phyloP scores from a whole-genome alignment of 2,113 vertebrate genomes.

The Irena cyanogastra region DNA sequence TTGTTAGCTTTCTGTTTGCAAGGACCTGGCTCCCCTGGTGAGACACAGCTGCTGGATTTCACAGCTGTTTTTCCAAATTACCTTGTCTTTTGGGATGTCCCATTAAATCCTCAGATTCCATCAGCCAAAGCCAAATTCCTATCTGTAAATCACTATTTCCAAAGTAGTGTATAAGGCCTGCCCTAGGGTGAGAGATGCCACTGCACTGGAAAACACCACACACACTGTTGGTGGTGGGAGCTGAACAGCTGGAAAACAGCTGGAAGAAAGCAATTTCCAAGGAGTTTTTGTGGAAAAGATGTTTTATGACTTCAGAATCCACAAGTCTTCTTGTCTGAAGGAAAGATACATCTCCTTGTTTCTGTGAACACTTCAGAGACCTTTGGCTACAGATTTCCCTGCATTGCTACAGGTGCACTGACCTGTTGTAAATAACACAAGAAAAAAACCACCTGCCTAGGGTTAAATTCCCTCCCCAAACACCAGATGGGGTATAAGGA shows the following conservation, averaged over 20 bases:
- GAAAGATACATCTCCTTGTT: background rate
- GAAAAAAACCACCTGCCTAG: background rate
- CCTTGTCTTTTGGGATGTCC: background rate
- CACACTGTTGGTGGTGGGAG: background rate
- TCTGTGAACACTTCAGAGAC: background rate
- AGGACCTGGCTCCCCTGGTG: background rate
- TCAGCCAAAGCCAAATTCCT: background rate
- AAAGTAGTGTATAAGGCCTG: background rate
- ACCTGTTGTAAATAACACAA: background rate
- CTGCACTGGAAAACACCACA: background rate
- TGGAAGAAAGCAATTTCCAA: background rate
- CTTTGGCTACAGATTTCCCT: background rate
- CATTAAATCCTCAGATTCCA: background rate
- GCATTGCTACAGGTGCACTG: background rate
- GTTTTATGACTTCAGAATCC: background rate
- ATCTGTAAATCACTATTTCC: background rate
- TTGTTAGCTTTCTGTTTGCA: background rate
- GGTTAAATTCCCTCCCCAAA: background rate
- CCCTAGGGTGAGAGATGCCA: background rate
- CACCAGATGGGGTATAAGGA: background rate
- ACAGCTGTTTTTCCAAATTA: background rate
- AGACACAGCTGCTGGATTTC: conserved; percentile 1
- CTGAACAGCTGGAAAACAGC: background rate
- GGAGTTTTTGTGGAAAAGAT: background rate
- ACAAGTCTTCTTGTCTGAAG: background rate